These are phyloP conservation scores for Byasa hedistus DNA, from an alignment of 2,888 invertebrate species.

Conservation along the genomic window DNA sequence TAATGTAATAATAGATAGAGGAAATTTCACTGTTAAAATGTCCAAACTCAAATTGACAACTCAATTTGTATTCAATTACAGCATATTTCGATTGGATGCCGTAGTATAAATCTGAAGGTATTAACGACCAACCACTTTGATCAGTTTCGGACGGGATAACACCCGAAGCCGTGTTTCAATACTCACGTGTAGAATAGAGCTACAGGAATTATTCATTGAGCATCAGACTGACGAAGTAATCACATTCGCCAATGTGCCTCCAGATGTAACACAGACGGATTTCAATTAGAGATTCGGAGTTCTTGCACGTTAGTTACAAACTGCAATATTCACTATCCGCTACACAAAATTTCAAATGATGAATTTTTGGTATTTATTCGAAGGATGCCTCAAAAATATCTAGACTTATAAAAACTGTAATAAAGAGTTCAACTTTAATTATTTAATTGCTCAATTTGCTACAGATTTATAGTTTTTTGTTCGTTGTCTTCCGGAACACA, in stretches of 20 bases:
- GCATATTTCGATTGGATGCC: background rate
- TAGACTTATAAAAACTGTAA: no score
- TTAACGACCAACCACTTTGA: constrained; percentile 14
- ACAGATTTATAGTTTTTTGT: no score
- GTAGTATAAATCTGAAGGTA: background rate
- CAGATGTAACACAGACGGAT: background rate
- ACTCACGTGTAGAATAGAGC: constrained; percentile 1
- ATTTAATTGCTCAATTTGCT: no score
- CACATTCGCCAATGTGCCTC: constrained; percentile 3
- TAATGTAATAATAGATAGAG: no score
- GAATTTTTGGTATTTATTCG: no score
- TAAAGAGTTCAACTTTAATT: no score
- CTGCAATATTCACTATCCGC: background rate
- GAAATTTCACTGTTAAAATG: no score
- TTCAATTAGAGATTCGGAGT: constrained; percentile 1
- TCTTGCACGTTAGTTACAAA: background rate
- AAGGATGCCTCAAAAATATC: no score
- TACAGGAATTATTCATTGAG: constrained; percentile 7
- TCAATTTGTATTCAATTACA: background rate
- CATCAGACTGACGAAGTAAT: constrained; percentile 6
- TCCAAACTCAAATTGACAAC: background rate
- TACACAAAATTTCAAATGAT: background rate
- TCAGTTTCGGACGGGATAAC: constrained; percentile 7
- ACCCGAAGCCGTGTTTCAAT: background rate
- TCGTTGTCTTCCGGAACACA: no score